These are phyloP conservation scores for Blera fallax DNA, from an alignment of 2,888 invertebrate species.

Conservation along the genomic window DNA sequence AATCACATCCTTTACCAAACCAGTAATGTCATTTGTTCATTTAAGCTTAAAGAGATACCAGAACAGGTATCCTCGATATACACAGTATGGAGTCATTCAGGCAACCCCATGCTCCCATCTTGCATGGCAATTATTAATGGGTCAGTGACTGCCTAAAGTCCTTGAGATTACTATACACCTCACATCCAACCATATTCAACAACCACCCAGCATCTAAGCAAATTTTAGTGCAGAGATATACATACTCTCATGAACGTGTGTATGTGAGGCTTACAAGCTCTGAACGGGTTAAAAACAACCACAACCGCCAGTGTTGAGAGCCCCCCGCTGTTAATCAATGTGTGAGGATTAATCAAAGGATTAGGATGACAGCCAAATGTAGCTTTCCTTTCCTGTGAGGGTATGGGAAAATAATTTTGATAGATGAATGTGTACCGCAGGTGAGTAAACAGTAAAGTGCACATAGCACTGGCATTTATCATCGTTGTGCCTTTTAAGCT, in stretches of 20 bases:
- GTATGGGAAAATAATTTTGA: constrained; percentile 40
- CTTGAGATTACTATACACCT: constrained; percentile 57
- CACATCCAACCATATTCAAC: constrained; percentile 25
- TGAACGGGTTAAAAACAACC: constrained; percentile 28
- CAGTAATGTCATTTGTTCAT: constrained; percentile 28
- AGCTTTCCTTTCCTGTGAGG: not conserved
- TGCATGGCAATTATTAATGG: constrained; percentile 69
- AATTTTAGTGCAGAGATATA: not conserved
- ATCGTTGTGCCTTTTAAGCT: constrained; percentile 4
- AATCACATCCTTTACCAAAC: not conserved
- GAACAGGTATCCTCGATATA: not conserved
- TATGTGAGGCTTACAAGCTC: not conserved
- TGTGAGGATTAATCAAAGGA: constrained; percentile 62
- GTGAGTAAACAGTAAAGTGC: constrained; percentile 31
- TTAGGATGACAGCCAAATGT: constrained; percentile 40
- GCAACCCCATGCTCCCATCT: not conserved
- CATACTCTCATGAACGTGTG: not conserved
- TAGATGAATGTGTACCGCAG: constrained; percentile 40
- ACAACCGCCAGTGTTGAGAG: constrained; percentile 39
- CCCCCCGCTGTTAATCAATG: constrained; percentile 51
- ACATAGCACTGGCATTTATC: constrained; percentile 9
- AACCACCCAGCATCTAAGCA: constrained; percentile 4
- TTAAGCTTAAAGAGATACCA: constrained; percentile 23
- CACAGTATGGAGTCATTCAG: not conserved
- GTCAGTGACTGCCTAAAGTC: constrained; percentile 66